Conservation (phyloP, 2,113 vertebrate genomes). For the Physeter macrocephalus region DNA sequence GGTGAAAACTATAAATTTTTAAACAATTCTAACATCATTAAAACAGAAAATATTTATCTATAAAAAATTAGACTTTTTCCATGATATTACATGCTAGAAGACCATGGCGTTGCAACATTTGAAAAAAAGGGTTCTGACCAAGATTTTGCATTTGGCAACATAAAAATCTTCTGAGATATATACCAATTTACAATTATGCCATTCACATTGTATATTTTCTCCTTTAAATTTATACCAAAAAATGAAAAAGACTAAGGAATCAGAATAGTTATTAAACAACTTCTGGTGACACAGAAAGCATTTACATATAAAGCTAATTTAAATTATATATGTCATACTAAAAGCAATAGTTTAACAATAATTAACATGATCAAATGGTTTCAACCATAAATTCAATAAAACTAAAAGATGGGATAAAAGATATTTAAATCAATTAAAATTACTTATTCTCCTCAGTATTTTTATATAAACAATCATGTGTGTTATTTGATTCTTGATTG, state of each 20-base stretch:
- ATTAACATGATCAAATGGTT: background rate
- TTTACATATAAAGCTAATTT: background rate
- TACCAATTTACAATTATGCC: background rate
- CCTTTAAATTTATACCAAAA: background rate
- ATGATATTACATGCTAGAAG: background rate
- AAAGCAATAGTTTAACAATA: background rate
- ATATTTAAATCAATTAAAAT: constrained; percentile 3
- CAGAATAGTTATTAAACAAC: background rate
- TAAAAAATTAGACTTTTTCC: background rate
- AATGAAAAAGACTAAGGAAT: background rate
- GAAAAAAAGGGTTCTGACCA: background rate
- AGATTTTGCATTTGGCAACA: background rate
- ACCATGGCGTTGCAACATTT: background rate
- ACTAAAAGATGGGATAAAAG: background rate
- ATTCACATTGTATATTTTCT: background rate
- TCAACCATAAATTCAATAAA: background rate
- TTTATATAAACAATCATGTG: background rate
- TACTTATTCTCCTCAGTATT: background rate
- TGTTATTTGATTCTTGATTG: background rate
- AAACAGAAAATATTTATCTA: background rate
- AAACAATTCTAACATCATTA: background rate
- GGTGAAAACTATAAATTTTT: background rate
- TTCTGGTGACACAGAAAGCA: background rate
- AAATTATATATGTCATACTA: background rate
- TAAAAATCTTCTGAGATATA: background rate